These are phyloP conservation scores for Andrena bucephala DNA, from an alignment of 2,888 invertebrate species.

Conservation along the genomic window DNA sequence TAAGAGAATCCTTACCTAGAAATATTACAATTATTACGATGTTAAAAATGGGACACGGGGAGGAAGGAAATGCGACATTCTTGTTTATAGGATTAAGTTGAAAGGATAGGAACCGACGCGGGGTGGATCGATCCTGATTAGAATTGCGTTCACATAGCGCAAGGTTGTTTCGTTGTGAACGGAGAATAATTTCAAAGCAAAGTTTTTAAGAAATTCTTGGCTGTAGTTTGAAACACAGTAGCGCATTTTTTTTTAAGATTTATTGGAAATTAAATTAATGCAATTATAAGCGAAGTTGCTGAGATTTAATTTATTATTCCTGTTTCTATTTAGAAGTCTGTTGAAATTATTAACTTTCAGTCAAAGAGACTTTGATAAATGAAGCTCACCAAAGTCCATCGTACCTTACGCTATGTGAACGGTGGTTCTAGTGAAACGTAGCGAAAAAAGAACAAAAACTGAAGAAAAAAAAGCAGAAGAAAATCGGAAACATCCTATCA, in stretches of 20 bases:
- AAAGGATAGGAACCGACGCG: slow-evolving; percentile 6
- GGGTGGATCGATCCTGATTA: slow-evolving; percentile 20
- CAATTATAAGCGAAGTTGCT: too few relatives aligned
- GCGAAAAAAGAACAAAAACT: neutral
- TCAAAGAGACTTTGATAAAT: too few relatives aligned
- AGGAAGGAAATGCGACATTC: slow-evolving; percentile 11
- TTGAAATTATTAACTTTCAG: too few relatives aligned
- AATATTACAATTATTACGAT: slow-evolving; percentile 56
- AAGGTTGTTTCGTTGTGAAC: slow-evolving; percentile 27
- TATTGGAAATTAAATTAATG: neutral
- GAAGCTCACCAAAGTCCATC: neutral
- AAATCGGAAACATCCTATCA: slow-evolving; percentile 33
- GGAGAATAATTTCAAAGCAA: neutral
- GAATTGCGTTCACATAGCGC: slow-evolving; percentile 49
- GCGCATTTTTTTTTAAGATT: neutral
- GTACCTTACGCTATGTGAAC: slow-evolving; percentile 46
- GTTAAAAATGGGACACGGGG: slow-evolving; percentile 2
- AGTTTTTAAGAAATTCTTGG: neutral
- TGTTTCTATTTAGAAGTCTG: too few relatives aligned
- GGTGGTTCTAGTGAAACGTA: slow-evolving; percentile 8
- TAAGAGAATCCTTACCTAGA: slow-evolving; percentile 68
- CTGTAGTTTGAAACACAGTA: neutral
- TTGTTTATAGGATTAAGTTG: slow-evolving; percentile 47
- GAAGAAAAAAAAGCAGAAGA: neutral
- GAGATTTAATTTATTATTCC: too few relatives aligned